Evolutionary conservation across 2,113 vertebrate genomes (phyloP).

Genomic region (Forbesichthys agassizii): DNA sequence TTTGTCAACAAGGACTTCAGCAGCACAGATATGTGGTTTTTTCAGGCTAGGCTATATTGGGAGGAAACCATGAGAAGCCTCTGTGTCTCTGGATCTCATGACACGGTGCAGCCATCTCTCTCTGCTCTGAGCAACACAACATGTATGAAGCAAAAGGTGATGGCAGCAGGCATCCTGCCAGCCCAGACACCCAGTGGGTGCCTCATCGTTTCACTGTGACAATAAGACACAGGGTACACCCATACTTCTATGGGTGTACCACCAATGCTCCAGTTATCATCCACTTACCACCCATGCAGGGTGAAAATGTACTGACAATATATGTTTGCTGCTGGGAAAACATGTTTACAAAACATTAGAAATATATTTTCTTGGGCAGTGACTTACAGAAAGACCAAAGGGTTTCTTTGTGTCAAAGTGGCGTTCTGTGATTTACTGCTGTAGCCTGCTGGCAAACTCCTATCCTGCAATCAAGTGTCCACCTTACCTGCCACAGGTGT

Average conservation of each 20-base stretch:
- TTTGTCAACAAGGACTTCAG: slow-evolving; percentile 16
- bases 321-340: too few species aligned
- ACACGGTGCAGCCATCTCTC: slow-evolving; percentile 5
- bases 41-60: neutral
- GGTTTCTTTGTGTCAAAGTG: too few species aligned
- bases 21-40: neutral
- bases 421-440: slow-evolving; percentile 27
- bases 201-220: slow-evolving; percentile 24
- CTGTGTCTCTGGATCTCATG: slow-evolving; percentile 35
- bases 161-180: slow-evolving; percentile 5
- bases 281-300: too few species aligned
- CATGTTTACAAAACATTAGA: too few species aligned
- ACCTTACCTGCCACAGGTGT: neutral
- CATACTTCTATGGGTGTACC: too few species aligned
- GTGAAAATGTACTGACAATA: too few species aligned
- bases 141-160: slow-evolving; percentile 41
- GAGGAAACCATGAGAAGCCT: slow-evolving; percentile 30
- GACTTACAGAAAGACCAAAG: too few species aligned
- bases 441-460: slow-evolving; percentile 5
- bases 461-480: slow-evolving; percentile 46
- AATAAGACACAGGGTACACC: slow-evolving; percentile 8
- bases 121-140: slow-evolving; percentile 20
- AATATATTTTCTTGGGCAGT: too few species aligned
- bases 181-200: slow-evolving; percentile 34
- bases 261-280: too few species aligned